These are phyloP conservation scores for Cantharis flavilabris DNA, from an alignment of 2,888 invertebrate species.

Conservation along the genomic window DNA sequence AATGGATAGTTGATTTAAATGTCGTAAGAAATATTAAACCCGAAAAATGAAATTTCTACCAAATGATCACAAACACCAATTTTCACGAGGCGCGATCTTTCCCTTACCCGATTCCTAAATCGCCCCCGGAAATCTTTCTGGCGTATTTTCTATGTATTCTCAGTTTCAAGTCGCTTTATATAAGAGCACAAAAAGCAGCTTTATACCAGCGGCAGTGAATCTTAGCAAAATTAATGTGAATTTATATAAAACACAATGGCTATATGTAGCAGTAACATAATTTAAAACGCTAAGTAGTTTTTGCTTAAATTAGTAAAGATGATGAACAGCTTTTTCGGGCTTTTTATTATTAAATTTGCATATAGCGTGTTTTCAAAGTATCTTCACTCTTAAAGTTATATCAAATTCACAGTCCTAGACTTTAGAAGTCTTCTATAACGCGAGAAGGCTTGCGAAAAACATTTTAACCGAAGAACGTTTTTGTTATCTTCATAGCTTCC, in stretches of 20 bases:
- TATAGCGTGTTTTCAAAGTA: not conserved
- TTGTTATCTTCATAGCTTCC: too few species aligned
- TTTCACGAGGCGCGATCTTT: not conserved
- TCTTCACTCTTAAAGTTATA: not conserved
- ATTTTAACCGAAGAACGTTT: too few species aligned
- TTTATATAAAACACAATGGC: not conserved
- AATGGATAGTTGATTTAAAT: not conserved
- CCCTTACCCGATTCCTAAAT: conserved; percentile 4
- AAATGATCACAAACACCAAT: conserved; percentile 1
- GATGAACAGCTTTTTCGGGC: not conserved
- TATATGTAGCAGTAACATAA: not conserved
- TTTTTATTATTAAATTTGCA: not conserved
- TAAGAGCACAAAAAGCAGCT: not conserved
- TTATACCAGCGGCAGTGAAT: not conserved
- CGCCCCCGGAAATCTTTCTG: conserved; percentile 5
- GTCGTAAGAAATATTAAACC: not conserved
- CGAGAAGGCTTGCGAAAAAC: too few species aligned
- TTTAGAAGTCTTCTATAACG: too few species aligned
- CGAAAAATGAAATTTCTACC: conserved; percentile 7
- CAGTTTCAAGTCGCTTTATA: not conserved
- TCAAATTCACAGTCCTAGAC: not conserved
- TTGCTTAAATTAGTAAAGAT: not conserved
- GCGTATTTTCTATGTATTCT: not conserved
- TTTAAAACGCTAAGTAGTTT: not conserved
- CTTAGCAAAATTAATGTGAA: not conserved